Base-by-base conservation (phyloP, 2,797 vertebrate species). In the Semaprochilodus insignis region DNA sequence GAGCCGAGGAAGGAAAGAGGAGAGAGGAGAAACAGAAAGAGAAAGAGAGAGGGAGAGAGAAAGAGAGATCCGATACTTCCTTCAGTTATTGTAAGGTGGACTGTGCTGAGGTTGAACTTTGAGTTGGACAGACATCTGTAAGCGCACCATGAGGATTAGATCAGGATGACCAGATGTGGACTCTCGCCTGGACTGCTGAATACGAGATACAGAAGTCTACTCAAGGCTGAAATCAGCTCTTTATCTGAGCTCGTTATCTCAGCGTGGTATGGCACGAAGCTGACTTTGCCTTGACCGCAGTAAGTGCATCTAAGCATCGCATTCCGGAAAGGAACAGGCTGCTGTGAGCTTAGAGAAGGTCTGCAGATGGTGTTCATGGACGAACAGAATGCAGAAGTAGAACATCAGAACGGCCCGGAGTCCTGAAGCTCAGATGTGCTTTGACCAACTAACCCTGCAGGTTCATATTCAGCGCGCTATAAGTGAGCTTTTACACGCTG, bases 31-130 rank as follows among this genome's bases (percentile, higher is more conserved):
- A 21, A 59, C 21, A 59, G 57, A 59, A 21, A 59, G 57, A 59
- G 57, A 59, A 21, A 59, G 57, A 59, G 57, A 59, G 57, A 59
- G 57, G n/a, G 57, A 59, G 21, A 59, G 57, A 59, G 57, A 57
- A 17, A 57, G 55, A 57, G 55, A 57, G 55, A 52, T 16, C 51
- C 8, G 40, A 44, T 44, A 60, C 57, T 13, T 23, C n/a, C 57
- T 60, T 59, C 55, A 59, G 7, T 60, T 23, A 44, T 44, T 62
- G 59, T 25, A 63, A 27, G 13, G 25, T 63, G 60, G 60, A 63
- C 25, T 16, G 19, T 16, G 60, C 14, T 27, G 60, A 63, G 25
- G 60, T 16, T 63, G 60, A 27, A 60, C 54, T 57, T 48, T 57
- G 60, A 13, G 57, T 17, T 60, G 6, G 57, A 13, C 60, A 63